Evolutionary conservation across 2,113 vertebrate genomes (phyloP), one percentile per base, ranked within the genome.

Genomic region (Lamprologus lemairii): DNA sequence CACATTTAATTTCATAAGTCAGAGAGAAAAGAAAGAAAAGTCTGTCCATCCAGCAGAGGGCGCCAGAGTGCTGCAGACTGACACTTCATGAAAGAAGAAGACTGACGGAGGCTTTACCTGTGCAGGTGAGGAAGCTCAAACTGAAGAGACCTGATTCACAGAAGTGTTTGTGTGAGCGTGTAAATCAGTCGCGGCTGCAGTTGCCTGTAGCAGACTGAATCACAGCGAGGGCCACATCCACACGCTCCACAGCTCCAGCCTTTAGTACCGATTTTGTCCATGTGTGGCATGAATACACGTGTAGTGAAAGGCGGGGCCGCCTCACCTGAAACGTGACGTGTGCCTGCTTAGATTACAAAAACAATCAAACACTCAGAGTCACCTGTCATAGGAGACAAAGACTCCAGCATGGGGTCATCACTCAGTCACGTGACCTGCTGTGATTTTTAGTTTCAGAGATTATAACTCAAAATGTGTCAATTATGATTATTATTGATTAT

Each of bases 321-420:
- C 33, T 37, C 60, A 21, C 33, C 60, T 63, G 31, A 63, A 35
- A 2, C 17, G 28, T 63, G 31, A 65, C 3, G 60, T 65, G 31
- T 37, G 3, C 58, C 28, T 33, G 9, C 58, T 35, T n/a, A 12
- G 6, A 35, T 12, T 7, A 35, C 60, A 65, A 3, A 65, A 19
- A 35, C 17, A 63, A 10, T 19, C 58, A 19, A 65, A 12, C 31
- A 7, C 31, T 63, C 0, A 6, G 0, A 33, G 17, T n/a, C 31
- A 35, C 60, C 60, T 37, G 60, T 65, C 5, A 13, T 2, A 37
- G 33, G 33, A 40, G 10, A 21, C 65, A 35, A 33, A 1, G 7
- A 3, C 31, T 31, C 5, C 31, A 31, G 31, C 31, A 31, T 31
- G 31, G 31, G 31, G 31, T 31, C 31, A 31, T 31, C 28, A 31